Conservation (phyloP, 2,888 invertebrate genomes). For the Drosophila sordidula region DNA sequence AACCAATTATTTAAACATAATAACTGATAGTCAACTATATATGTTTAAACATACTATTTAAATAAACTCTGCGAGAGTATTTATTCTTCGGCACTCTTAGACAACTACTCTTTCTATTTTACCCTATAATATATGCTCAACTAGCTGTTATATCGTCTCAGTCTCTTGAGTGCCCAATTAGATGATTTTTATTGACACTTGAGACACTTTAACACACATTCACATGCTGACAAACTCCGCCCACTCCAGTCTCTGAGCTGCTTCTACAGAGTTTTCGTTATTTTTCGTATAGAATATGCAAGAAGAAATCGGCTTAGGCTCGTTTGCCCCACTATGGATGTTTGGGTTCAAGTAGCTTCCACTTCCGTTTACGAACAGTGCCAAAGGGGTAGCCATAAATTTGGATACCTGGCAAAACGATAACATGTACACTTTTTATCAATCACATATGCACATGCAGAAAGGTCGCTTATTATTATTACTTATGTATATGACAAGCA, state of each 20-base stretch:
- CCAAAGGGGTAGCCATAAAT: slow-evolving; percentile 20
- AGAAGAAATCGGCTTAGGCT: slow-evolving; percentile 38
- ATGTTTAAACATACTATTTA: no score
- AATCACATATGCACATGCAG: slow-evolving; percentile 26
- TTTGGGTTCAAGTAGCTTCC: slow-evolving; percentile 13
- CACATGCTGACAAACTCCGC: slow-evolving; percentile 14
- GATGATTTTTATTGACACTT: slow-evolving; percentile 48
- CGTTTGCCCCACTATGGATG: slow-evolving; percentile 13
- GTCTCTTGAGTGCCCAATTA: slow-evolving; percentile 25
- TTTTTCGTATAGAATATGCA: slow-evolving; percentile 7
- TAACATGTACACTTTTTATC: slow-evolving; percentile 52
- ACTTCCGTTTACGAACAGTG: slow-evolving; percentile 24
- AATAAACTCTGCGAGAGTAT: not conserved
- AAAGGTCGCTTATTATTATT: slow-evolving; percentile 51
- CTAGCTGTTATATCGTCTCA: slow-evolving; percentile 9
- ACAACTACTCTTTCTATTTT: not conserved
- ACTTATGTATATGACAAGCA: slow-evolving; percentile 43
- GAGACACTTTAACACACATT: slow-evolving; percentile 50
- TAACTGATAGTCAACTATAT: no score
- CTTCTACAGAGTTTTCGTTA: slow-evolving; percentile 9
- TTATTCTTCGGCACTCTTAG: no score
- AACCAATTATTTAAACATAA: no score
- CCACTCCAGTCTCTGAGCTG: slow-evolving; percentile 12
- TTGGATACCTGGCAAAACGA: slow-evolving; percentile 35
- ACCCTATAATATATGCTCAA: not conserved